A percentile compares a stretch with the other conserved stretches of the same genome.
phyloP scores from a whole-genome alignment of 2,113 vertebrate genomes.

The Bubo blakistoni region DNA sequence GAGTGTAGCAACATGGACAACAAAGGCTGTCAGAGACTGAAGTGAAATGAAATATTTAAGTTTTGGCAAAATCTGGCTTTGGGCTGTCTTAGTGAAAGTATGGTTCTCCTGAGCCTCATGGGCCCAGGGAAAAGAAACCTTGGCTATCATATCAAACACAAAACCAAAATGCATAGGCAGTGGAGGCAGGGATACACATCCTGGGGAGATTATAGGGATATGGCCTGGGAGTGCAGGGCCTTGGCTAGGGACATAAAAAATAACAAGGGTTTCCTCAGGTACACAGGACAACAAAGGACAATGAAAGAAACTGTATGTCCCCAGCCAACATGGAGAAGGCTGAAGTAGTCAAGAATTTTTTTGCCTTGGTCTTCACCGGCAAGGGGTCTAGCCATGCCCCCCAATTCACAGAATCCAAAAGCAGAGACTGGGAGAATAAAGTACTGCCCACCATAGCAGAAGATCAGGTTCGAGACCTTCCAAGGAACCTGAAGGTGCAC shows the following conservation, averaged over 20 bases:
- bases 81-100: background rate
- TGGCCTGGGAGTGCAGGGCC: background rate
- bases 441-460: background rate
- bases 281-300: background rate
- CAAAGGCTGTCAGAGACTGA: background rate
- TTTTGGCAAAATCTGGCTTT: background rate
- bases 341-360: background rate
- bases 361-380: background rate
- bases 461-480: background rate
- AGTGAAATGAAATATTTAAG: background rate
- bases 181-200: background rate
- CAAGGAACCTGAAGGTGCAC: background rate
- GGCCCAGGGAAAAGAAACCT: background rate
- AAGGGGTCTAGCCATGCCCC: background rate
- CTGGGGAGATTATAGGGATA: background rate
- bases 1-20: background rate
- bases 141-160: background rate
- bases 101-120: background rate
- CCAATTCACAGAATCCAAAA: background rate
- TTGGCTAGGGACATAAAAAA: background rate
- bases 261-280: background rate
- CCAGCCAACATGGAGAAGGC: background rate
- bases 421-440: background rate
- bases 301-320: background rate
- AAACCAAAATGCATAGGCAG: background rate